Evolutionary conservation across 1,140 invertebrate species (phyloP).

Genomic region (Nasonia giraulti): DNA sequence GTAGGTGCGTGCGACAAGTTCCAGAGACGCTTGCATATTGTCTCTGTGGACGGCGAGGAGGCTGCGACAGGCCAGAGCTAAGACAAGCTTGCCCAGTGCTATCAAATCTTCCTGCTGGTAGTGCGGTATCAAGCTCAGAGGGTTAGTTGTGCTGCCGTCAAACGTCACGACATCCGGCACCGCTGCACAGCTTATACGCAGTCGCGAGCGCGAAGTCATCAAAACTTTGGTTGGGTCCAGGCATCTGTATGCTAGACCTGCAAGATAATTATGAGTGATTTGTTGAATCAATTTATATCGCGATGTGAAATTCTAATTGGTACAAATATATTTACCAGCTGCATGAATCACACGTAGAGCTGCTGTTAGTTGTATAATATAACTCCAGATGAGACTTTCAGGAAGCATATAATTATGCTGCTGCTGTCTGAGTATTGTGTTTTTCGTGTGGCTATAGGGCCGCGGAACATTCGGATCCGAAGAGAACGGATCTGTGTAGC

Average conservation of each 20-base stretch:
- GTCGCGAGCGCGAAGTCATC: conserved; percentile 80
- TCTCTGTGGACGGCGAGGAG: conserved; percentile 89
- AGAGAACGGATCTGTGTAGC: conserved; percentile 87
- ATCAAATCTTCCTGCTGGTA: conserved; percentile 95
- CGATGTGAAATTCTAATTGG: background rate
- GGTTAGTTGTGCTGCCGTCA: conserved; percentile 81
- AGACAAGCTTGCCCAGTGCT: conserved; percentile 91
- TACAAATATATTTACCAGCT: conserved; percentile 74
- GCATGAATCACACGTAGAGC: conserved; percentile 93
- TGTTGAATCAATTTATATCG: conserved; percentile 22
- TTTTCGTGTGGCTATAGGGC: conserved; percentile 90
- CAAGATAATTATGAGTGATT: background rate
- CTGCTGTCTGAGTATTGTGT: conserved; percentile 82
- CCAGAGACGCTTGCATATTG: conserved; percentile 90
- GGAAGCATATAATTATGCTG: conserved; percentile 85
- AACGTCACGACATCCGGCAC: conserved; percentile 88
- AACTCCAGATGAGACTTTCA: conserved; percentile 95
- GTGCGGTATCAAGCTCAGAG: conserved; percentile 82
- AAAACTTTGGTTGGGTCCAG: conserved; percentile 95
- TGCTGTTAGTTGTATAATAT: conserved; percentile 96
- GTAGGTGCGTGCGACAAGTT: conserved; percentile 92
- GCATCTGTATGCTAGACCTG: conserved; percentile 82
- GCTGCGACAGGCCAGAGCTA: conserved; percentile 93
- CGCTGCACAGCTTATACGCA: conserved; percentile 88
- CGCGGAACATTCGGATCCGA: conserved; percentile 87